phyloP scores from a whole-genome alignment of 2,797 vertebrate species.

The Carapus acus region DNA sequence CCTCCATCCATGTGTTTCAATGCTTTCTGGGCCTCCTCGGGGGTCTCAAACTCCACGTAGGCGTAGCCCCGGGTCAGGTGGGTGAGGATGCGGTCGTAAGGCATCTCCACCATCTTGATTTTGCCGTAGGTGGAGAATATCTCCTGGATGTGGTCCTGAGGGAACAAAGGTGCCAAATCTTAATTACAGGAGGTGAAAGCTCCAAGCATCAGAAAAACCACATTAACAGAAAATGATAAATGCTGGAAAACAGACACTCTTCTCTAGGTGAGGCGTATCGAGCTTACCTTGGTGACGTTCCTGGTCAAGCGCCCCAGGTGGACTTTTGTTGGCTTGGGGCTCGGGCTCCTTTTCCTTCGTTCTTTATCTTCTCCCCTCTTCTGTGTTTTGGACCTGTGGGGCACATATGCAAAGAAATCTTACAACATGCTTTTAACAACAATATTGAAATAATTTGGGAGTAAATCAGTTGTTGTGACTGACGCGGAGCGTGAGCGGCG shows the following conservation, averaged over 20 bases:
- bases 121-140: conserved; percentile 94
- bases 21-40: conserved; percentile 90
- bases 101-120: conserved; percentile 94
- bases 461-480: conserved; percentile 36
- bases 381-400: conserved; percentile 86
- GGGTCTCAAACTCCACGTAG: conserved; percentile 90
- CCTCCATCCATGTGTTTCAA: conserved; percentile 96
- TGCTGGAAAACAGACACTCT: background rate
- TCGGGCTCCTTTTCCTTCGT: conserved; percentile 87
- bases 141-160: conserved; percentile 91
- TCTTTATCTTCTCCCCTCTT: conserved; percentile 93
- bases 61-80: conserved; percentile 87
- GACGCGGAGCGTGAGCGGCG: conserved; percentile 91
- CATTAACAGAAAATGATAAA: background rate
- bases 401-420: background rate
- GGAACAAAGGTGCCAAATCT: no score
- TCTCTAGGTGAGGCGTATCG: background rate
- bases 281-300: conserved; percentile 91
- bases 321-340: conserved; percentile 91
- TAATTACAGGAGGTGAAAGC: no score
- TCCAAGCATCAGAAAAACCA: no score
- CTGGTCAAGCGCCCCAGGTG: conserved; percentile 90
- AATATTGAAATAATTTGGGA: no score
- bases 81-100: conserved; percentile 81
- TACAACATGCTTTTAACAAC: no score